A percentile compares a stretch with the other conserved stretches of the same genome.
phyloP scores from a whole-genome alignment of 2,113 vertebrate species.

The Pterocles orientalis region DNA sequence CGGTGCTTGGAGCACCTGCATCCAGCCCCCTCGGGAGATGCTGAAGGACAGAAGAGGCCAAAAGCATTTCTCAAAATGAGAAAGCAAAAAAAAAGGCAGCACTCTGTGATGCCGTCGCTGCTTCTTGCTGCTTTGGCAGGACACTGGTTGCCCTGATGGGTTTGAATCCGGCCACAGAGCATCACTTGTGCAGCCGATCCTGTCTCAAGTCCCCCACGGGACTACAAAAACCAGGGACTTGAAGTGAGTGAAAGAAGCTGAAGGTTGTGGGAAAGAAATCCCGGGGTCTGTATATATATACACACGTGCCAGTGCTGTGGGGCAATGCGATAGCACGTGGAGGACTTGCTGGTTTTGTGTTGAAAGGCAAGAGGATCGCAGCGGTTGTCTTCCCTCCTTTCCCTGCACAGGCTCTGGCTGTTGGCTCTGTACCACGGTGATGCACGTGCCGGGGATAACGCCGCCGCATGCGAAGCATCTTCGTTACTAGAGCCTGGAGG shows the following conservation, averaged over 20 bases:
- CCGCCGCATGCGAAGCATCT: rapidly evolving
- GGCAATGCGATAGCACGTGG: rapidly evolving
- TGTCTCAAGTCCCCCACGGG: rapidly evolving
- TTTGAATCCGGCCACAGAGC: background rate
- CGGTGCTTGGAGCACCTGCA: background rate
- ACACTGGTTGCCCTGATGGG: rapidly evolving
- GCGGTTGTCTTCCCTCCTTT: background rate
- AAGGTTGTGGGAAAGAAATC: background rate
- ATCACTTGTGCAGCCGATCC: background rate
- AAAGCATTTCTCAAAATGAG: background rate
- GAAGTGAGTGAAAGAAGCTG: background rate
- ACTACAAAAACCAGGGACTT: background rate
- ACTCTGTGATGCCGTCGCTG: rapidly evolving
- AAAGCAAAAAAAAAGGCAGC: background rate
- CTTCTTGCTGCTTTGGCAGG: background rate
- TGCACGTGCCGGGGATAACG: rapidly evolving
- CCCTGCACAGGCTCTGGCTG: background rate
- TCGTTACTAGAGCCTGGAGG: background rate
- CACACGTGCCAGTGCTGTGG: rapidly evolving
- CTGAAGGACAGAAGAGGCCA: background rate
- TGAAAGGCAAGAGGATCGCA: background rate
- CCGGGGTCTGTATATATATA: rapidly evolving
- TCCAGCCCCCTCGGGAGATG: background rate
- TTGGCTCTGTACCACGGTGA: background rate
- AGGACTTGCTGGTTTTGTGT: background rate